Base-by-base conservation (phyloP, 2,888 invertebrate species). In the Diarsia rubi region DNA sequence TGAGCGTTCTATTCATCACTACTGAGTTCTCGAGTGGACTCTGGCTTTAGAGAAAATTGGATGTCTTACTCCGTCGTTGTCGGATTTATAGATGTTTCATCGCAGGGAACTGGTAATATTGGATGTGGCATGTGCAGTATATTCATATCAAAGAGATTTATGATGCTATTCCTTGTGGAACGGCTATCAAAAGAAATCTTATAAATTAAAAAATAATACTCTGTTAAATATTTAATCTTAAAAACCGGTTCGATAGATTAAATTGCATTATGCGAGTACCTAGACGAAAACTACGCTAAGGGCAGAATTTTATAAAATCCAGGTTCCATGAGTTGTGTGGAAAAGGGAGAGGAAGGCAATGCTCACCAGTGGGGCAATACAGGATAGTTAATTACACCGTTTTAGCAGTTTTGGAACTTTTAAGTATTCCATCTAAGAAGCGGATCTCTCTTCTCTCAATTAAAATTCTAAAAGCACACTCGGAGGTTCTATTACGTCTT, bases 31-130 rank as follows among this genome's bases (percentile, higher is more conserved):
- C 88, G 89, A 93, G 92, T 94, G 94, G 94, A 94, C 93, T 94
- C 91, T 90, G 91, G 94, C 94, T 94, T 95, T 94, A 94, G 91
- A 95, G 94, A 95, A 95, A 95, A 95, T 95, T 95, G 95, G 94
- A 95, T 94, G 94, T 94, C 95, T 94, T 92, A 92, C 91, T 93
- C 88, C 89, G 92, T 91, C 93, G 91, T 90, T 90, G 88, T 86
- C 86, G 91, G 94, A 94, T 94, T 95, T 94, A 95, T 94, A 92
- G 94, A 94, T 93, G 92, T 92, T 92, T 90, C 91, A 90, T 81
- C 88, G 79, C 84, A 4, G 11, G 0, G 86, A 88, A 83, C 78
- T 73, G 45, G 2, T 70, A 85, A 85, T 67, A 1, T 71, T 84
- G 88, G 90, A 92, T 88, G 69, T 62, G 90, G 88, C 44, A 84